Base-by-base conservation (phyloP, 2,888 invertebrate species). In the Rhimphoctona megacephalus region DNA sequence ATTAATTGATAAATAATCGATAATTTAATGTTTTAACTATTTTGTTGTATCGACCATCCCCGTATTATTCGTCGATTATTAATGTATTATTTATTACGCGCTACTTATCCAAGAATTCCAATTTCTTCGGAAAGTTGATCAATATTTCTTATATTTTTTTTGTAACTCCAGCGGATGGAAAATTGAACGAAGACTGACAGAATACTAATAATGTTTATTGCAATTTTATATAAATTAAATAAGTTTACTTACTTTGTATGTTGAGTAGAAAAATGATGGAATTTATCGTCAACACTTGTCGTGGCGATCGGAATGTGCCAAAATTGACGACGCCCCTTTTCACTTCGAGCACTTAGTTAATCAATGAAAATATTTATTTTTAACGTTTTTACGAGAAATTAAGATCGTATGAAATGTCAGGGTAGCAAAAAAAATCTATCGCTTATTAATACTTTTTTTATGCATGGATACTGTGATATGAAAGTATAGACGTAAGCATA, bases 401-500 rank as follows among this genome's bases (percentile, higher is more conserved):
- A 52, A 54, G 64, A n/a, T 79, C 36, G 7, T 36, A 36, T 72
- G 25, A 33, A 39, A 52, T n/a, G 19, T 43, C 33, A 39, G 43
- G 11, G 54, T 49, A 70, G 25, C 17, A 46, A 30, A 39, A 70
- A 70, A 25, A 11, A 46, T 46, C 30, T 19, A 46, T 49, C 43
- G 14, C 54, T 64, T 36, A 54, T n/a, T 61, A 17, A 25, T 30
- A 6, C 11, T 61, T 52, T 54, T 76, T 70, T 49, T 61, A 66
- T 43, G 64, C 61, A 46, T 64, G 52, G 74, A 67, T 72, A 66
- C 82, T 85, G 85, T 85, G 85, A 85, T 85, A 85, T 80, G 76
- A 33, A 52, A 46, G 73, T 54, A 33, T 72, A 76, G 52, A 49
- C n/a, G 64, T 49, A 72, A 54, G 30, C 19, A n/a, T 67, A 17